Conservation (phyloP, 2,113 vertebrate species). For the Cranoglanis bouderius region DNA sequence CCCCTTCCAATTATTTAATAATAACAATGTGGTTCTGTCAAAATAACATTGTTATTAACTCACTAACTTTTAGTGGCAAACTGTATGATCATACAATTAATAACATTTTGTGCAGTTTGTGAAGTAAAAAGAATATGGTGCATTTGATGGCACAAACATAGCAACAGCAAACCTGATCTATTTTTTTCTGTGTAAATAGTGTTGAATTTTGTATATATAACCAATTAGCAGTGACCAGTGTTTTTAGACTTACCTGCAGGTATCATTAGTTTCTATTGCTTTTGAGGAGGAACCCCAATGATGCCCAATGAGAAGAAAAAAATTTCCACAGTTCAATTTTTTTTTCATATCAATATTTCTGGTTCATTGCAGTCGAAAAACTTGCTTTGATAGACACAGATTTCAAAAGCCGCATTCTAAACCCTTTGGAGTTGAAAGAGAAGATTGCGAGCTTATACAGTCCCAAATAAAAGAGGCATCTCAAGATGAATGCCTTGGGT, state of each 20-base stretch:
- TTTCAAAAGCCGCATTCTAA: neutral
- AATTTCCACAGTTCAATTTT: neutral
- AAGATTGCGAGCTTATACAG: slow-evolving; percentile 8
- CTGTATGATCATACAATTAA: neutral
- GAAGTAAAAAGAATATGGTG: neutral
- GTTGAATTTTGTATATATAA: neutral
- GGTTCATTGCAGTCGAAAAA: neutral
- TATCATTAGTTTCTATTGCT: neutral
- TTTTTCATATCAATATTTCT: neutral
- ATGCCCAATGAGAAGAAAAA: neutral
- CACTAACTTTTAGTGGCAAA: neutral
- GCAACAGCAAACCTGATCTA: no score
- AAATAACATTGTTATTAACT: neutral
- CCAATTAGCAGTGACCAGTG: neutral
- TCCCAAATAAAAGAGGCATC: neutral
- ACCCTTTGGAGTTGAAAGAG: neutral
- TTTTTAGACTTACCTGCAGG: neutral
- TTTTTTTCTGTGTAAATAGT: neutral
- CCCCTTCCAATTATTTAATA: neutral
- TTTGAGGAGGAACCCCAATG: neutral
- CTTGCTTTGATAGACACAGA: neutral
- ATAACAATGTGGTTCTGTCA: neutral
- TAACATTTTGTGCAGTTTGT: neutral
- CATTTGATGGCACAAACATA: neutral
- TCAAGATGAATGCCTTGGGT: slow-evolving; percentile 1